Evolutionary conservation across 35 echinoderm and acorn worm species (phyloP).

Genomic region (Nesometra sesokonis): DNA sequence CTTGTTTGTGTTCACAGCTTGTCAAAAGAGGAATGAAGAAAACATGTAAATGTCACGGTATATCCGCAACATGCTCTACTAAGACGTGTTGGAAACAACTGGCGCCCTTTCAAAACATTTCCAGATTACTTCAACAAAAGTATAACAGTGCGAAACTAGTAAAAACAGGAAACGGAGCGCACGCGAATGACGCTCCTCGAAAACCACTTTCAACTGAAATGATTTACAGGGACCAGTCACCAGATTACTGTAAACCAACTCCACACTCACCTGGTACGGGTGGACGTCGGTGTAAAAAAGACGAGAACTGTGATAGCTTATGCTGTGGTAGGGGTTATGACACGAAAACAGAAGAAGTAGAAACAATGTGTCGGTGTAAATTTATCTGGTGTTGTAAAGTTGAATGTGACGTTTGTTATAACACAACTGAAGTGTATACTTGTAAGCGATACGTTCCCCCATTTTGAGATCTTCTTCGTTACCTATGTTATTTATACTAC

Average conservation of each 20-base stretch:
- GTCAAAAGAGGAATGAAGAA: slow-evolving; percentile 25
- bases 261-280: slow-evolving; percentile 56
- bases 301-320: slow-evolving; percentile 59
- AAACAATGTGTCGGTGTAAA: slow-evolving; percentile 44
- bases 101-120: slow-evolving; percentile 32
- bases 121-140: slow-evolving; percentile 32
- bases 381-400: slow-evolving; percentile 90
- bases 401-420: slow-evolving; percentile 46
- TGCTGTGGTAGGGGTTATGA: slow-evolving; percentile 97
- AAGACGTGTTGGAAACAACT: slow-evolving; percentile 48
- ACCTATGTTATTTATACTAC: too few relatives aligned
- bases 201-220: slow-evolving; percentile 13
- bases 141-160: slow-evolving; percentile 31
- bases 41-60: slow-evolving; percentile 54
- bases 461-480: neutral
- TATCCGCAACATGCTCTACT: slow-evolving; percentile 34
- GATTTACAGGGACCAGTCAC: slow-evolving; percentile 61
- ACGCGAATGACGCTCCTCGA: neutral
- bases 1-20: slow-evolving; percentile 4
- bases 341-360: slow-evolving; percentile 44
- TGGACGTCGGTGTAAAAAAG: slow-evolving; percentile 58
- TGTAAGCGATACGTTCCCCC: slow-evolving; percentile 8
- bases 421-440: neutral
- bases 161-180: slow-evolving; percentile 5
- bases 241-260: slow-evolving; percentile 60